phyloP scores from a whole-genome alignment of 2,888 invertebrate species.

The Mimachlamys varia region DNA sequence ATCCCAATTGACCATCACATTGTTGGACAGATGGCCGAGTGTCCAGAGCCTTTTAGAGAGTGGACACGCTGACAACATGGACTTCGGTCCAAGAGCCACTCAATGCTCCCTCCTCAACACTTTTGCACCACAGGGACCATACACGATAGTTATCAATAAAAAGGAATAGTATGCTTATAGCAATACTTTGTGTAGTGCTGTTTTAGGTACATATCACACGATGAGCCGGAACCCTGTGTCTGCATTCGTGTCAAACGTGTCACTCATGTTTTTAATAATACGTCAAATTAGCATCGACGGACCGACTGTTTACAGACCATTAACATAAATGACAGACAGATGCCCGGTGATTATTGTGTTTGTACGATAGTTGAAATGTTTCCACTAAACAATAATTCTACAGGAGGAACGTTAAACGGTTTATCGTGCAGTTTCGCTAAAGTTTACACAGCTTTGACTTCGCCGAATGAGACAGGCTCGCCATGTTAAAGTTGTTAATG shows the following conservation, averaged over 20 bases:
- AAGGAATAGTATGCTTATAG: background rate
- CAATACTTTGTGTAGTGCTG: background rate
- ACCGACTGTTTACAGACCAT: background rate
- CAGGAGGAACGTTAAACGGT: no score
- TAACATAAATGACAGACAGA: background rate
- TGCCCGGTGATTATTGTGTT: background rate
- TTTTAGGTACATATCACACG: background rate
- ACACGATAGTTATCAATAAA: background rate
- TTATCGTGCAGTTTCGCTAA: no score
- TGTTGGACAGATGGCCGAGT: conserved; percentile 1
- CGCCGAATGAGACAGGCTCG: no score
- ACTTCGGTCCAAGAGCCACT: background rate
- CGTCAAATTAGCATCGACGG: conserved; percentile 1
- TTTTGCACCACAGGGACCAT: background rate
- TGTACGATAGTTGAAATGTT: no score
- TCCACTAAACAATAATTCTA: no score
- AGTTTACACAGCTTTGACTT: no score
- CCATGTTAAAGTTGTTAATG: no score
- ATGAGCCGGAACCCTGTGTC: background rate
- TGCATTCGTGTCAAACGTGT: background rate
- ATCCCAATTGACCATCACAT: background rate
- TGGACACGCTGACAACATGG: background rate
- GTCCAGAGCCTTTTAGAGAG: background rate
- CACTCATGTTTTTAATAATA: background rate
- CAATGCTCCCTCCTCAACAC: background rate